These are phyloP conservation scores for Psittacula derbiana DNA, from an alignment of 2,797 vertebrate species.

Conservation along the genomic window DNA sequence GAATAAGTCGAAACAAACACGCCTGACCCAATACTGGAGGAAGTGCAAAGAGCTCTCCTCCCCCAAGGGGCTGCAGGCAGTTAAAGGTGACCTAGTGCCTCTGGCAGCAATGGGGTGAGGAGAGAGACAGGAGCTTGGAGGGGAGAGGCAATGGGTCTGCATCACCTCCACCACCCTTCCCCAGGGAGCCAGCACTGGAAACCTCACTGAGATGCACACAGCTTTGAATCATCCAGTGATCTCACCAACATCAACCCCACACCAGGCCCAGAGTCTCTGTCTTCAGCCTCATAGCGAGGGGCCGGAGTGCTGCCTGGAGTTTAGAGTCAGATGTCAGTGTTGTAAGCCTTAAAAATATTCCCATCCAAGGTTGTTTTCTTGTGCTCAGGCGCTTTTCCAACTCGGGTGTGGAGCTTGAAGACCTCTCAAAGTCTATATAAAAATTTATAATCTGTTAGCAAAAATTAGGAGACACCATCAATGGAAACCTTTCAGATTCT, in stretches of 20 bases:
- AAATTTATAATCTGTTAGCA: not conserved
- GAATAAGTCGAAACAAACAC: not conserved
- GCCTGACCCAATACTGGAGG: not conserved
- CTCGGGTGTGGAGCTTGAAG: not conserved
- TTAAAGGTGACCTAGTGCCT: not conserved
- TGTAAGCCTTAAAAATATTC: conserved; percentile 20
- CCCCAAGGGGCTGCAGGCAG: accelerated
- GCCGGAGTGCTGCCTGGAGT: not conserved
- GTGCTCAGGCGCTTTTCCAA: not conserved
- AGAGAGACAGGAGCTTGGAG: not conserved
- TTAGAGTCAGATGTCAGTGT: conserved; percentile 3
- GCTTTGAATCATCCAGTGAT: not conserved
- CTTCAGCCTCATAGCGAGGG: conserved; percentile 18
- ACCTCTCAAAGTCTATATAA: not conserved
- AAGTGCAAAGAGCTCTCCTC: not conserved
- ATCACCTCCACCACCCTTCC: not conserved
- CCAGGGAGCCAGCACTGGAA: not conserved
- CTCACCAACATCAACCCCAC: not conserved
- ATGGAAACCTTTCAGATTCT: not conserved
- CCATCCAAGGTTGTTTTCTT: not conserved
- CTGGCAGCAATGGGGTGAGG: accelerated
- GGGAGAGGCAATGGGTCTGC: not conserved
- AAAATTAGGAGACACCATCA: not conserved
- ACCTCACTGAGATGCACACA: not conserved
- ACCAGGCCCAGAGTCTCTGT: not conserved